phyloP scores from a whole-genome alignment of 1,140 invertebrate species.

The Euwallacea similis region DNA sequence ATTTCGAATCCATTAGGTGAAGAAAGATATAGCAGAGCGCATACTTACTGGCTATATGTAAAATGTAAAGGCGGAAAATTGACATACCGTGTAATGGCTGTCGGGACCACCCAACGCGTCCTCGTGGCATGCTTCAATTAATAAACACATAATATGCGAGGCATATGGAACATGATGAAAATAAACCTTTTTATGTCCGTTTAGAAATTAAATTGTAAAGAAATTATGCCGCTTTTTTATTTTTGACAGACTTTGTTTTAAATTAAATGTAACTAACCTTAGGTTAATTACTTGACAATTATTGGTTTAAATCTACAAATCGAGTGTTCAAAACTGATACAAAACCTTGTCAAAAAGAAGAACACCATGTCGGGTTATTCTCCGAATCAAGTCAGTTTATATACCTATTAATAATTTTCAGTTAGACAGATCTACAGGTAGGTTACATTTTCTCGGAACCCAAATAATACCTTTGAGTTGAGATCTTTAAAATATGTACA shows the following conservation, averaged over 20 bases:
- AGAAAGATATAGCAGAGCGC: slow-evolving; percentile 13
- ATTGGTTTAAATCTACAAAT: too few relatives aligned
- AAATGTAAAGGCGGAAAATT: slow-evolving; percentile 37
- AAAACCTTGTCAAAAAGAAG: slow-evolving; percentile 10
- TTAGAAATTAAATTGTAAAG: background rate
- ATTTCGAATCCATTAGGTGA: too few relatives aligned
- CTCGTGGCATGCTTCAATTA: slow-evolving; percentile 30
- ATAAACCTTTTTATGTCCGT: slow-evolving; percentile 29
- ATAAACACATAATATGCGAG: slow-evolving; percentile 33
- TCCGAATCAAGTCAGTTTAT: slow-evolving; percentile 26
- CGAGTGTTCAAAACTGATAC: background rate
- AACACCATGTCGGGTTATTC: slow-evolving; percentile 22
- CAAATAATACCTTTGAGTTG: slow-evolving; percentile 13
- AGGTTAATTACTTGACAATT: too few relatives aligned
- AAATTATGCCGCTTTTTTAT: background rate
- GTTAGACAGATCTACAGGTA: slow-evolving; percentile 29
- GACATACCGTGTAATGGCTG: slow-evolving; percentile 32
- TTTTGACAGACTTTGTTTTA: too few relatives aligned
- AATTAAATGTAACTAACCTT: too few relatives aligned
- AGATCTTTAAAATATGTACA: slow-evolving; percentile 26
- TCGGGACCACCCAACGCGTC: slow-evolving; percentile 29
- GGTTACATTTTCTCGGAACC: slow-evolving; percentile 25
- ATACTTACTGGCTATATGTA: slow-evolving; percentile 15
- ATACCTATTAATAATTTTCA: slow-evolving; percentile 29
- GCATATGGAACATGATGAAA: slow-evolving; percentile 32